Base-by-base conservation (phyloP, 2,797 vertebrate species). In the Argentina silus region DNA sequence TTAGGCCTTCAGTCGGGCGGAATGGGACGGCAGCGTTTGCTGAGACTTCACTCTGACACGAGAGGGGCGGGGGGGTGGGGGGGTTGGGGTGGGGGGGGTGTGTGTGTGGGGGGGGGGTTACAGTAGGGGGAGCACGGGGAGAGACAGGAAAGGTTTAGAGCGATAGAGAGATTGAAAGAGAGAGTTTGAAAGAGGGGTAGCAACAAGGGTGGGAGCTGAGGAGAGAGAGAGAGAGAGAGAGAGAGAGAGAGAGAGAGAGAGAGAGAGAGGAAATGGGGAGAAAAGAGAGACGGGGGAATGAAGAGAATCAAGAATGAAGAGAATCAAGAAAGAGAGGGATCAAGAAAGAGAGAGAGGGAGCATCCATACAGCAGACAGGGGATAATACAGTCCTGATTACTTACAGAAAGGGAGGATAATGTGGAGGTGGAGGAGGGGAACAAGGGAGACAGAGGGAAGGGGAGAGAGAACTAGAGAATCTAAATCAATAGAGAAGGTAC, bases 341-440 rank as follows among this genome's bases (percentile, higher is more conserved):
- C 95, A 96, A 96, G 89, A 96, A 95, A 83, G 93, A 88, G 42
- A 93, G 93, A 84, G 94, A 95, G 96, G 70, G 27, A 77, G 27
- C 27, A 36, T 36, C 27, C 27, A 36, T 36, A 36, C 27, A 36
- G 1, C 27, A 36, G 27, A 36, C 27, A 36, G 27, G 27, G 27
- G 27, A 36, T 36, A 36, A 36, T 36, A 36, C 27, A 36, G 27
- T 36, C 27, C 27, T 36, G 27, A 36, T 36, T 36, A 36, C 27
- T 36, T 36, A 36, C 27, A 36, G 27, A 36, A 36, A 36, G 27
- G 27, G 27, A 36, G 27, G 27, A 36, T 36, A 36, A 36, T 1
- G 27, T 36, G 27, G 27, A 36, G 27, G 27, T 48, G 47, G 47
- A 10, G 47, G 47, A 10, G 7, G 27, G 27, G 27, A 4, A 4